These are phyloP conservation scores for Phallusia fumigata DNA, from an alignment of 23 tunicate species.

Conservation along the genomic window DNA sequence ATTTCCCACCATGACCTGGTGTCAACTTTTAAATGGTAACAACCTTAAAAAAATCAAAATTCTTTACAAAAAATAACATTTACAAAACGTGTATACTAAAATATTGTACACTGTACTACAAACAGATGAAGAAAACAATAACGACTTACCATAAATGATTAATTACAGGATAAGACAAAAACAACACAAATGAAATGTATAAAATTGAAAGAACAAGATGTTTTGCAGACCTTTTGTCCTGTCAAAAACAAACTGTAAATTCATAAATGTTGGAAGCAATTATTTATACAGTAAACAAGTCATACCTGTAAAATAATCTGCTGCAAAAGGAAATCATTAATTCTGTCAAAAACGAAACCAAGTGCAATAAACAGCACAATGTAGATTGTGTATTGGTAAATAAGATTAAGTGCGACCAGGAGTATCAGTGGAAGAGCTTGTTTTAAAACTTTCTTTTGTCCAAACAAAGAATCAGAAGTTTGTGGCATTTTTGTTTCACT, in stretches of 20 bases:
- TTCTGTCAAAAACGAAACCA: slow-evolving; percentile 22
- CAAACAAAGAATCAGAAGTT: background rate
- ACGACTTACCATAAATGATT: slow-evolving; percentile 15
- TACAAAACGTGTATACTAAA: too few relatives aligned
- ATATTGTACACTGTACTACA: too few relatives aligned
- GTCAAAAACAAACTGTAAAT: background rate
- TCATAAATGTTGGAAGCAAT: background rate
- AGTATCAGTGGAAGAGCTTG: slow-evolving; percentile 24
- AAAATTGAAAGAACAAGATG: background rate
- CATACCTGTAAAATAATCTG: slow-evolving; percentile 15
- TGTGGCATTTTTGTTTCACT: background rate
- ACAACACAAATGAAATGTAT: background rate
- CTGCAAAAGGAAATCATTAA: slow-evolving; percentile 21
- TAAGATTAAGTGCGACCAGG: background rate
- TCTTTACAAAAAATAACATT: too few relatives aligned
- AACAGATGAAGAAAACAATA: too few relatives aligned
- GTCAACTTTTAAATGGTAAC: too few relatives aligned
- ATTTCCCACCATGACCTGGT: too few relatives aligned
- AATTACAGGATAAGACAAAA: background rate
- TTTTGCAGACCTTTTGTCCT: slow-evolving; percentile 1
- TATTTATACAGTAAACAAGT: background rate
- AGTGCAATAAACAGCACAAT: slow-evolving; percentile 23
- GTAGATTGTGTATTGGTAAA: slow-evolving; percentile 17
- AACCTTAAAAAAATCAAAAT: too few relatives aligned
- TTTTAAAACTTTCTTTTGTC: slow-evolving; percentile 15